Evolutionary conservation across 2,888 invertebrate species (phyloP).

Genomic region (Hirtodrosophila confusa): DNA sequence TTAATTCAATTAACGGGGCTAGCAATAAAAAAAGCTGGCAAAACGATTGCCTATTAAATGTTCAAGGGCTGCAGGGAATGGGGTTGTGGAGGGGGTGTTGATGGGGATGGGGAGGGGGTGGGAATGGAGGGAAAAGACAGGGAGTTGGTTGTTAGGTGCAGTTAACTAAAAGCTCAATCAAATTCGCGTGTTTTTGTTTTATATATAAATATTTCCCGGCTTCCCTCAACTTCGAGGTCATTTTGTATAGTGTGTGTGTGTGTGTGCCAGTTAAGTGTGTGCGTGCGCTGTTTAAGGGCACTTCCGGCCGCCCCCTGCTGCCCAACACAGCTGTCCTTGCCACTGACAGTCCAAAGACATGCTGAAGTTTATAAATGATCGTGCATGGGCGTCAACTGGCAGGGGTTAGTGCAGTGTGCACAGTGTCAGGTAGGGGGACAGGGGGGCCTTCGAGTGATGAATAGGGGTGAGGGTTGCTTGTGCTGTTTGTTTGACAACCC

Average conservation of each 20-base stretch:
- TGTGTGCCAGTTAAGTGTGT: slow-evolving; percentile 34
- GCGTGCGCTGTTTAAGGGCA: slow-evolving; percentile 63
- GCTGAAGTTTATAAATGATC: slow-evolving; percentile 76
- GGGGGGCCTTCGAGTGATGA: slow-evolving; percentile 3
- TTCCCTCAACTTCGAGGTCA: slow-evolving; percentile 32
- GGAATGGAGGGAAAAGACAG: background rate
- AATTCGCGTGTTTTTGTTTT: slow-evolving; percentile 58
- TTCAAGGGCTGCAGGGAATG: background rate
- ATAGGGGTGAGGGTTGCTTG: slow-evolving; percentile 2
- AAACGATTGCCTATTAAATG: slow-evolving; percentile 50
- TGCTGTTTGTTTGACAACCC: slow-evolving; percentile 43
- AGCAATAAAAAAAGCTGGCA: slow-evolving; percentile 55
- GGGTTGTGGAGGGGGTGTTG: background rate
- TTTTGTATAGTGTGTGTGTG: slow-evolving; percentile 5
- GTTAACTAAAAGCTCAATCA: slow-evolving; percentile 67
- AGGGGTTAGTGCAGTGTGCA: background rate
- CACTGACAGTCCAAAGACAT: slow-evolving; percentile 54
- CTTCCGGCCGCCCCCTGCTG: slow-evolving; percentile 52
- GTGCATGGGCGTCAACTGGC: slow-evolving; percentile 9
- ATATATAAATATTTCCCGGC: slow-evolving; percentile 19
- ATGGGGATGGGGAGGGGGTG: background rate
- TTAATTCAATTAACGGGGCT: slow-evolving; percentile 73
- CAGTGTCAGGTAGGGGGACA: background rate
- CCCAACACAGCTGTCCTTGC: slow-evolving; percentile 47
- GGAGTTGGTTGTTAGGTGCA: slow-evolving; percentile 1